These are phyloP conservation scores for Sycobia sp. DNA, from an alignment of 1,140 invertebrate genomes.

Conservation along the genomic window DNA sequence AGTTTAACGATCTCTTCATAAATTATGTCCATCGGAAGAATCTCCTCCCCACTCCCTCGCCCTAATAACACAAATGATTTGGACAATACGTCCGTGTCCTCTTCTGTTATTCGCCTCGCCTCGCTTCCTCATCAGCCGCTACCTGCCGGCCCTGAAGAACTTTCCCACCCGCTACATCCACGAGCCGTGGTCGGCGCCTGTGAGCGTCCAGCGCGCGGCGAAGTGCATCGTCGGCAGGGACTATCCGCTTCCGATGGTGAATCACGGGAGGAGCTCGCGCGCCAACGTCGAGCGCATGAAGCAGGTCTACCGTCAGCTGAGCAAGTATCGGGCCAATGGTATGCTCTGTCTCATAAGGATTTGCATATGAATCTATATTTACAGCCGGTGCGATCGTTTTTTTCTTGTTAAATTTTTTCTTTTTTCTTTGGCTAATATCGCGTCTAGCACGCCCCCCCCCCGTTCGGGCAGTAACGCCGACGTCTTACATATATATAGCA, in stretches of 20 bases:
- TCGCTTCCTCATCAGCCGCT: slow-evolving; percentile 66
- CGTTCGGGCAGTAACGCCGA: too few species aligned
- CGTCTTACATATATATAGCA: too few species aligned
- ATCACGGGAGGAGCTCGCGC: slow-evolving; percentile 75
- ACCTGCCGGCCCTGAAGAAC: slow-evolving; percentile 80
- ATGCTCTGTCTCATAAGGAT: too few species aligned
- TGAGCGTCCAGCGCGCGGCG: slow-evolving; percentile 75
- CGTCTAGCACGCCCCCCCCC: too few species aligned
- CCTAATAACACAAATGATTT: too few species aligned
- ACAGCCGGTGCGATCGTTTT: too few species aligned
- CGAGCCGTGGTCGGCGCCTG: slow-evolving; percentile 87
- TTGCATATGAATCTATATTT: too few species aligned
- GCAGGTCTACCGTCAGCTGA: slow-evolving; percentile 82
- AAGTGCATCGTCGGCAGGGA: slow-evolving; percentile 84
- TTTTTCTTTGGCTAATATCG: too few species aligned
- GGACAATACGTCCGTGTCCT: too few species aligned
- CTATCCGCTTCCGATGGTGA: slow-evolving; percentile 86
- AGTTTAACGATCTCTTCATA: too few species aligned
- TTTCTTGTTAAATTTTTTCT: too few species aligned
- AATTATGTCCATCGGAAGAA: not conserved
- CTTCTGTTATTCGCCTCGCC: too few species aligned
- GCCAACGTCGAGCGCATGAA: slow-evolving; percentile 87
- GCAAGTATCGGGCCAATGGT: slow-evolving; percentile 65
- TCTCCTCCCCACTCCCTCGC: not conserved
- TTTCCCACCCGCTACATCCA: slow-evolving; percentile 87